A percentile compares a stretch with the other conserved stretches of the same genome.
Conservation (phyloP, 2,113 vertebrate species). For the Gambusia holbrooki region DNA sequence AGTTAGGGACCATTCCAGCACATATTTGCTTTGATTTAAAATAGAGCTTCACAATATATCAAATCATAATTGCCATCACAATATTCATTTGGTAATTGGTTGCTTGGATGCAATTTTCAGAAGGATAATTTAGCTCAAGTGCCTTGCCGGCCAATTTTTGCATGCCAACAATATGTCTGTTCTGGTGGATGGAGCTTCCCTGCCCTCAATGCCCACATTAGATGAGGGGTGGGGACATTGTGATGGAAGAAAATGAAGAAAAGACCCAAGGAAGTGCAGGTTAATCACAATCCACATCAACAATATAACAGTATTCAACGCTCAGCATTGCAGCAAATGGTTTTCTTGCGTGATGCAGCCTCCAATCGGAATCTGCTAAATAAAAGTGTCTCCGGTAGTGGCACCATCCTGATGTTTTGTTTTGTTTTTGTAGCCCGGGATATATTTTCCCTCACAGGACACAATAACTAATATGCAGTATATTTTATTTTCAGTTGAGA, state of each 20-base stretch:
- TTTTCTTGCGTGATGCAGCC: neutral
- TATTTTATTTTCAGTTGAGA: too few species aligned
- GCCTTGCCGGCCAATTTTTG: too few species aligned
- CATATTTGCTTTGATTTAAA: neutral
- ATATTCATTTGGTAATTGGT: neutral
- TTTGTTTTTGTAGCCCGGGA: neutral
- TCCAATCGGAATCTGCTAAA: neutral
- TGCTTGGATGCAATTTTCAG: neutral
- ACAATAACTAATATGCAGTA: too few species aligned
- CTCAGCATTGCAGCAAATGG: neutral
- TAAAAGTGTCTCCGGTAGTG: neutral
- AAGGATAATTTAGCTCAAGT: neutral
- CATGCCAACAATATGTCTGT: neutral
- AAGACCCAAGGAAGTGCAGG: neutral
- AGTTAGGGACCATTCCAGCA: neutral
- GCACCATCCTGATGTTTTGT: neutral
- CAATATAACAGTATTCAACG: neutral
- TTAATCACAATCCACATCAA: neutral
- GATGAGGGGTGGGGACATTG: neutral
- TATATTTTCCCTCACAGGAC: too few species aligned
- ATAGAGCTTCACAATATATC: neutral
- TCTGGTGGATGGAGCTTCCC: neutral
- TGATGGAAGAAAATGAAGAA: neutral
- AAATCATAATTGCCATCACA: neutral
- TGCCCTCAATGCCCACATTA: neutral